These are phyloP conservation scores for Drosophila kurseongensis DNA, from an alignment of 1,140 invertebrate species.

Conservation along the genomic window DNA sequence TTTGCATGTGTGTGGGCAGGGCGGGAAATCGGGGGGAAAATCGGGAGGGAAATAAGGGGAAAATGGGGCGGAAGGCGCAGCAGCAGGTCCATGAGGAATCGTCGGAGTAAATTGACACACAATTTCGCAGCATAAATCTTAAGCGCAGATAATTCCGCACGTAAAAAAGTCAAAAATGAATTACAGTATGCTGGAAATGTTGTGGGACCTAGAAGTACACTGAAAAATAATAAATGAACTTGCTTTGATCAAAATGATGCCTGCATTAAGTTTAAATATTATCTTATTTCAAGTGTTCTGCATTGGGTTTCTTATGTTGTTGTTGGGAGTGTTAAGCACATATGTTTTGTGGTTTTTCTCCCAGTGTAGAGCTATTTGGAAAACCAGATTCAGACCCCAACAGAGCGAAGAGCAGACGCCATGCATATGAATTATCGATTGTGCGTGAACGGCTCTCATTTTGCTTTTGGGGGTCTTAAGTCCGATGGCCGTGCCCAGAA, in stretches of 20 bases:
- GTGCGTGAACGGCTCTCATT: constrained; percentile 57
- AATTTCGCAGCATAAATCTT: constrained; percentile 68
- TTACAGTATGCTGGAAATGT: constrained; percentile 51
- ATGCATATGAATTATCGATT: constrained; percentile 80
- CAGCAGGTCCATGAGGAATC: constrained; percentile 36
- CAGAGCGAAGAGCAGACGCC: constrained; percentile 6
- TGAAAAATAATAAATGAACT: not conserved
- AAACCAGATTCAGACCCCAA: constrained; percentile 11
- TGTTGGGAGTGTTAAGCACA: not conserved
- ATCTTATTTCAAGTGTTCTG: too few species aligned
- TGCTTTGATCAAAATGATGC: too few species aligned
- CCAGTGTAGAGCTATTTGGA: constrained; percentile 1
- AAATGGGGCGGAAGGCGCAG: constrained; percentile 3
- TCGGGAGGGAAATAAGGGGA: constrained; percentile 2
- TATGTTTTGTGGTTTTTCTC: not conserved
- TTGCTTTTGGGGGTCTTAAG: constrained; percentile 36
- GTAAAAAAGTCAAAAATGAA: constrained; percentile 67
- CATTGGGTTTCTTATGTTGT: not conserved
- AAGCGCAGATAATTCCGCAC: constrained; percentile 65
- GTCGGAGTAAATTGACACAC: constrained; percentile 69
- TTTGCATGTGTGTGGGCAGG: constrained; percentile 54
- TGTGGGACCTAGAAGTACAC: not conserved
- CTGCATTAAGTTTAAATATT: too few species aligned
- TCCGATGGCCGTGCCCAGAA: constrained; percentile 53
- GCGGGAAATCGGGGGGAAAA: not conserved